phyloP scores from a whole-genome alignment of 2,888 invertebrate species.

The Dynastes maya region DNA sequence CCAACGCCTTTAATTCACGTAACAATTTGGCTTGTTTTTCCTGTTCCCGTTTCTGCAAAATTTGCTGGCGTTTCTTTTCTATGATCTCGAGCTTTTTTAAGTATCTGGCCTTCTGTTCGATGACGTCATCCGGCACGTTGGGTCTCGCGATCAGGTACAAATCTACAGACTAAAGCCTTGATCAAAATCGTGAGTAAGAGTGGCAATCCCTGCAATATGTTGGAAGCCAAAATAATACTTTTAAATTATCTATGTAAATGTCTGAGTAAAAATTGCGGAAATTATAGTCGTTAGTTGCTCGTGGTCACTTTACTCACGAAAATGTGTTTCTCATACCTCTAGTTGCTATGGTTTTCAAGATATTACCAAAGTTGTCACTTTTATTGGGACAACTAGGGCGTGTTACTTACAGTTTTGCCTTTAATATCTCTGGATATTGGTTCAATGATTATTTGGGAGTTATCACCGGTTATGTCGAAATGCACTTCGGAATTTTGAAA shows the following conservation, averaged over 20 bases:
- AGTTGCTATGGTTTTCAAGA: too few species aligned
- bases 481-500: background rate
- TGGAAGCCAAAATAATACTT: too few species aligned
- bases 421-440: slow-evolving; percentile 58
- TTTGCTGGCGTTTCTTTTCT: slow-evolving; percentile 51
- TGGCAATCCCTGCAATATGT: background rate
- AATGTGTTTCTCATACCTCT: too few species aligned
- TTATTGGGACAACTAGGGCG: background rate
- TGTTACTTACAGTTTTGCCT: slow-evolving; percentile 54
- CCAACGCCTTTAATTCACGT: slow-evolving; percentile 41
- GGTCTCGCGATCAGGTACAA: slow-evolving; percentile 58
- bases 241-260: too few species aligned
- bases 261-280: too few species aligned
- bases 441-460: slow-evolving; percentile 57
- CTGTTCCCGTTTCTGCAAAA: slow-evolving; percentile 49
- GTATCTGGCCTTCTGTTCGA: slow-evolving; percentile 56
- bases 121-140: slow-evolving; percentile 53
- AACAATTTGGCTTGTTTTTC: slow-evolving; percentile 39
- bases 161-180: slow-evolving; percentile 51
- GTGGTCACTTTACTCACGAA: too few species aligned
- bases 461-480: slow-evolving; percentile 55
- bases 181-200: background rate
- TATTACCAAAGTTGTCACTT: too few species aligned
- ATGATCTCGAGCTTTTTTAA: slow-evolving; percentile 54
- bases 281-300: too few species aligned